These are phyloP conservation scores for Liparis tanakae DNA, from an alignment of 2,797 vertebrate species.

Conservation along the genomic window DNA sequence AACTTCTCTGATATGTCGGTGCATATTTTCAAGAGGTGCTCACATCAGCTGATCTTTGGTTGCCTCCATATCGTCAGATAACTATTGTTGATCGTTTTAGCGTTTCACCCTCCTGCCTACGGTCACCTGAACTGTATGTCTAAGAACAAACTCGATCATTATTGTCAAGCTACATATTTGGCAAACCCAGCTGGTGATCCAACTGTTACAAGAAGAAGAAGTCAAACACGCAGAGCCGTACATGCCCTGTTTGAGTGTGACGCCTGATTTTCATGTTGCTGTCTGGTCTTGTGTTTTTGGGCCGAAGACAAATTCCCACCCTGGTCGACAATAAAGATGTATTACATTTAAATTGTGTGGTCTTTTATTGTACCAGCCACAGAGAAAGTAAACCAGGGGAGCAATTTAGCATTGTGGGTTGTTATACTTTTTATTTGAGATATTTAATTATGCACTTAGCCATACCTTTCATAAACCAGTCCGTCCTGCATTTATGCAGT, in stretches of 20 bases:
- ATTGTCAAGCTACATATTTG: not conserved
- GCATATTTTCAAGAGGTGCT: not conserved
- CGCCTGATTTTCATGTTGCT: not conserved
- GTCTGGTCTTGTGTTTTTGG: not conserved
- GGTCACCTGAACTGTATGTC: not conserved
- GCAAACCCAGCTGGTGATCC: not conserved
- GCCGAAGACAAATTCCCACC: not conserved
- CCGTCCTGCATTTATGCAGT: not conserved
- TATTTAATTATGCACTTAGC: not conserved
- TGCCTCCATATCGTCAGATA: not conserved
- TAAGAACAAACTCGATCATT: not conserved
- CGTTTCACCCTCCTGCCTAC: not conserved
- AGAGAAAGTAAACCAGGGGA: not conserved
- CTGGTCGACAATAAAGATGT: not conserved
- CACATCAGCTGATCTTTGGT: not conserved
- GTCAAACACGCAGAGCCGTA: not conserved
- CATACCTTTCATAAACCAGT: conserved; percentile 1
- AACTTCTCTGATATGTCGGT: not conserved
- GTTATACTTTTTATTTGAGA: not conserved
- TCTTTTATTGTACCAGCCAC: not conserved
- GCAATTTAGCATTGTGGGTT: not conserved
- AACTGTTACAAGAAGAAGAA: not conserved
- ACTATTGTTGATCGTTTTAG: not conserved
- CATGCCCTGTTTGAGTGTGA: not conserved
- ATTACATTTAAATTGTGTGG: not conserved